Conservation (phyloP, 2,888 invertebrate species). For the Drosophila incognita region DNA sequence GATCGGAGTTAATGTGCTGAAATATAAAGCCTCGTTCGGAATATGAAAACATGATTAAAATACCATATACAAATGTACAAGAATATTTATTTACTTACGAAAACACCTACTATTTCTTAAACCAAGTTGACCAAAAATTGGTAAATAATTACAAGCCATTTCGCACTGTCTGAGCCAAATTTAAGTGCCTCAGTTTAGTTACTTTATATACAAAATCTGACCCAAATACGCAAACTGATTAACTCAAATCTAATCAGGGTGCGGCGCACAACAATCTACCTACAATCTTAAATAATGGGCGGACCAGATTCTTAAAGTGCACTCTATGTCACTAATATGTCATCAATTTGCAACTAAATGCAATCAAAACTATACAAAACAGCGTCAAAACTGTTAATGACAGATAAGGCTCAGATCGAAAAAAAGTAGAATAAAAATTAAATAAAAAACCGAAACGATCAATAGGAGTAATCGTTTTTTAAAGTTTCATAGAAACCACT, state of each 20-base stretch:
- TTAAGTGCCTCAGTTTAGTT: conserved; percentile 5
- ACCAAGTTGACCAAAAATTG: neutral
- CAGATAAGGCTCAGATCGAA: conserved; percentile 29
- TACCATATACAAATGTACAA: neutral
- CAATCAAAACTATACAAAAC: conserved; percentile 72
- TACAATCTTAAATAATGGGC: conserved; percentile 55
- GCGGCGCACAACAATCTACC: conserved; percentile 16
- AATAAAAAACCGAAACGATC: conserved; percentile 55
- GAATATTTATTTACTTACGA: neutral
- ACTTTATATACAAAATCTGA: conserved; percentile 3
- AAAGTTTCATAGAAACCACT: conserved; percentile 69
- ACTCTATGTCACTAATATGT: conserved; percentile 69
- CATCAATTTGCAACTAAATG: conserved; percentile 81
- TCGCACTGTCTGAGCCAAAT: conserved; percentile 37
- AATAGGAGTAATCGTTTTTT: conserved; percentile 65
- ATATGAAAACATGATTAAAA: neutral
- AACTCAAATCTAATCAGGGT: conserved; percentile 26
- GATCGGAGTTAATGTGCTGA: neutral
- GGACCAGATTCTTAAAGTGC: conserved; percentile 41
- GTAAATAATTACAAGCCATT: conserved; percentile 35
- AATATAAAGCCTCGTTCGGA: neutral
- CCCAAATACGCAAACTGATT: conserved; percentile 24
- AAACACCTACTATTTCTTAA: conserved; percentile 1
- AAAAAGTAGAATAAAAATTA: neutral
- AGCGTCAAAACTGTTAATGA: conserved; percentile 75